Evolutionary conservation across 2,888 invertebrate genomes (phyloP), one percentile per base, ranked within the genome.

Genomic region (Dromius quadrimaculatus): DNA sequence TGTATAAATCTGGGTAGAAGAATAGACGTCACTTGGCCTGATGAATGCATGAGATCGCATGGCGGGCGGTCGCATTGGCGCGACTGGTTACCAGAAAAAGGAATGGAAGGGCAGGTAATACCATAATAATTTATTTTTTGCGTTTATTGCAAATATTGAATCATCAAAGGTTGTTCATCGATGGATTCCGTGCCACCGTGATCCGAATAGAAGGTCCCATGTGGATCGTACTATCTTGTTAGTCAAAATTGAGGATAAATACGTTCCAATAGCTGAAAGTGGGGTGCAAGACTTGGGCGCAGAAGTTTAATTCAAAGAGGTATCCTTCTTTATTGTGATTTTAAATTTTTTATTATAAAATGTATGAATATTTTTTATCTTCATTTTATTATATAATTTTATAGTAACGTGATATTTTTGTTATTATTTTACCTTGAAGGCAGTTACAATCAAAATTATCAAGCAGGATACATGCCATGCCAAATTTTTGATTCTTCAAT

Each of bases 21-120:
- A 73, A 95, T 96, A 71, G 97, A 97, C 78, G 96, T 97, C n/a
- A 89, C 90, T 75, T 98, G 98, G 98, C 98, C 98, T 0, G 92
- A 91, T 75, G 96, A 97, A 80, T 88, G 89, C 62, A 94, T 95
- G 91, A 84, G 95, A 65, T 89, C 89, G 72, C 87, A 91, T 74
- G 97, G 97, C 0, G 97, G 97, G 0, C 86, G 94, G 73, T 92
- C 92, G 50, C 90, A 89, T 75, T 98, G 97, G 98, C 89, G 90
- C 74, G 89, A 91, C 76, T 97, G 97, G 97, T 87, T 91, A 73
- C 97, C 97, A 0, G 87, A 90, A 74, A 89, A 90, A 9, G 97
- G 97, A 6, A 96, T 97, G 95, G 95, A 95, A 77, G 97, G 97
- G 72, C 87, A 89, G 80, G 91, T 93, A 75, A 81, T 17, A 9